Evolutionary conservation across 2,888 invertebrate species (phyloP).

Genomic region (Taenaris catops): DNA sequence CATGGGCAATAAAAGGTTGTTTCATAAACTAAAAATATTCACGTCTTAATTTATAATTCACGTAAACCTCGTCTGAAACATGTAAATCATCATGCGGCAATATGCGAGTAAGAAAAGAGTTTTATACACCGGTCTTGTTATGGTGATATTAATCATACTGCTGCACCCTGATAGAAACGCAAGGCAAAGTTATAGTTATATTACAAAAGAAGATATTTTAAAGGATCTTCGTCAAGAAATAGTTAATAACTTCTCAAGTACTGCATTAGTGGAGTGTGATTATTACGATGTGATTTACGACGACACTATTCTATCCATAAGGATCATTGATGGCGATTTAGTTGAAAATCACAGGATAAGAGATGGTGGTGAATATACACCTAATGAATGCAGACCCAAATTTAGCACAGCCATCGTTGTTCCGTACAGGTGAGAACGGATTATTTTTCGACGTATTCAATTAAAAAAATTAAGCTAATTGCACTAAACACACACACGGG

Average conservation of each 20-base stretch:
- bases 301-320: conserved; percentile 48
- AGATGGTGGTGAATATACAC: conserved; percentile 64
- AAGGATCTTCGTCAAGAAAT: conserved; percentile 54
- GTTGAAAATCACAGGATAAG: conserved; percentile 51
- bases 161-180: conserved; percentile 50
- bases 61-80: no score
- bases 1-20: no score
- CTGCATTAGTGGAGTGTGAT: conserved; percentile 50
- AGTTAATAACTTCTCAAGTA: conserved; percentile 64
- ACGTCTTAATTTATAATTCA: no score
- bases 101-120: conserved; percentile 48
- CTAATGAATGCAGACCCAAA: conserved; percentile 61
- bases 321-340: conserved; percentile 51
- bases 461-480: no score
- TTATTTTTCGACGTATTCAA: no score
- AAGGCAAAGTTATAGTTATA: conserved; percentile 58
- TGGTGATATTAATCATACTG: conserved; percentile 44
- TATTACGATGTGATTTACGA: conserved; percentile 53
- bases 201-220: conserved; percentile 59
- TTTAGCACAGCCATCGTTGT: conserved; percentile 90
- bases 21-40: no score
- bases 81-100: conserved; percentile 43
- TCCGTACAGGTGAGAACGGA: conserved; percentile 80
- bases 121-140: conserved; percentile 37
- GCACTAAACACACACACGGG: no score